Evolutionary conservation across 2,888 invertebrate species (phyloP), one percentile per base, ranked within the genome.

Genomic region (Acholoe squamosa): DNA sequence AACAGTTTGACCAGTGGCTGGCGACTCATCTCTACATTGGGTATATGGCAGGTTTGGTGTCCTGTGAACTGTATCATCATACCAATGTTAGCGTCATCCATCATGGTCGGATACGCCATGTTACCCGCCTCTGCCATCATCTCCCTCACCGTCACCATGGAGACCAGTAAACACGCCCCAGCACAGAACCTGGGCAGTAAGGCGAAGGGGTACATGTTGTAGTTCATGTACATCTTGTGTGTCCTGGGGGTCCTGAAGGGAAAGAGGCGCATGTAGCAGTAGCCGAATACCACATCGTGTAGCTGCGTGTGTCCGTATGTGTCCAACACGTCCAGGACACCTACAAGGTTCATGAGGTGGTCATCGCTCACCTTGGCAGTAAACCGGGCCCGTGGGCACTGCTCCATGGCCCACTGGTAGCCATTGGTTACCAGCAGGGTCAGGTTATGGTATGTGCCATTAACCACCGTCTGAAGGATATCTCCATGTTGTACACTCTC

Each of bases 141-240:
- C n/a, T 61, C 61, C 61, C 19, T 61, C 22, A 61, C n/a, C 5
- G 61, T 61, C 14, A 19, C 61, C n/a, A 61, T n/a, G 19, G 61
- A 61, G 22, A 61, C n/a, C 1, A 19, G 22, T n/a, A 61, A 61
- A 61, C 22, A 19, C 5, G 61, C 61, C 19, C 61, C 61, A 19
- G 61, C 19, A 61, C 61, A 61, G 61, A 61, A 61, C 14, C 7
- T 61, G 19, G 61, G 61, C n/a, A 61, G 19, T 61, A 61, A n/a
- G 19, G 61, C 61, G 14, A 61, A 61, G 3, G 61, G 61, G 61
- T 61, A 61, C 61, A 61, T 61, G 3, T 61, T n/a, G n/a, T 61
- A 61, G n/a, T n/a, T 61, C n/a, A n/a, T 61, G 61, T 61, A 61
- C 61, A 19, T n/a, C n/a, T 61, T 61, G 61, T 61, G 61, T 12